A percentile compares a stretch with the other conserved stretches of the same genome.
phyloP scores from a whole-genome alignment of 2,888 invertebrate genomes.

The Empis livida region DNA sequence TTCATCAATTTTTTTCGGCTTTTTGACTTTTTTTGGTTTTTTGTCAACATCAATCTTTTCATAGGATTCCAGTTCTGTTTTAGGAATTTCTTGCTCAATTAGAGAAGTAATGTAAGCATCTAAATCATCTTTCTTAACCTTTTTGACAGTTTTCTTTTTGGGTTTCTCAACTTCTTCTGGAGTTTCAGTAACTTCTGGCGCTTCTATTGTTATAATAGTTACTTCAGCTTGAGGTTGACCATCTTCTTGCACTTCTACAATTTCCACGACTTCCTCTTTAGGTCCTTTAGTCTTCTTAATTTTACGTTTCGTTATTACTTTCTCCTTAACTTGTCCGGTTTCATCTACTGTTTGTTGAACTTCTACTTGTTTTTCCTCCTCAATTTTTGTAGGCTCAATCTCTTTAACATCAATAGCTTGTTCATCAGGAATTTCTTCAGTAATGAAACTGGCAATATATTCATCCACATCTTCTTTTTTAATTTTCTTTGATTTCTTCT shows the following conservation, averaged over 20 bases:
- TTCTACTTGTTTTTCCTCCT: conserved; percentile 30
- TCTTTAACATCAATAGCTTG: conserved; percentile 5
- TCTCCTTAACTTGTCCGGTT: conserved; percentile 23
- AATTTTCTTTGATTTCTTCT: conserved; percentile 23
- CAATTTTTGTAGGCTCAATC: conserved; percentile 18
- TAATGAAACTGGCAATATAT: conserved; percentile 24
- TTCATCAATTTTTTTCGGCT: conserved; percentile 11
- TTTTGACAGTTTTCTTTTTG: conserved; percentile 28
- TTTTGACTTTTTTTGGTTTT: conserved; percentile 27
- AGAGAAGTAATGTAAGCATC: conserved; percentile 31
- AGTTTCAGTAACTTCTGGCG: neutral
- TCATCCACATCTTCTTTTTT: conserved; percentile 25
- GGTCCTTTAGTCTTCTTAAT: conserved; percentile 34
- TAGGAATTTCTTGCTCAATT: conserved; percentile 33
- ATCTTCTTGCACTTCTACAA: conserved; percentile 33
- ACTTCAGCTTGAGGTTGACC: conserved; percentile 35
- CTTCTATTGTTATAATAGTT: conserved; percentile 34
- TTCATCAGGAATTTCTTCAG: conserved; percentile 12
- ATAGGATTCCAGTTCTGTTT: conserved; percentile 35
- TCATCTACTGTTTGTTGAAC: conserved; percentile 31
- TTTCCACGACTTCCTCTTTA: conserved; percentile 35
- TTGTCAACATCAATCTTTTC: conserved; percentile 35
- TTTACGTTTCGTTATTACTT: conserved; percentile 26
- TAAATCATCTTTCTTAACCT: conserved; percentile 31
- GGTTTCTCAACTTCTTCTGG: conserved; percentile 19